Percentiles rank a stretch among this genome's conserved stretches.
These are phyloP conservation scores for Drosophila leonis DNA, from an alignment of 2,888 invertebrate genomes.

Conservation along the genomic window DNA sequence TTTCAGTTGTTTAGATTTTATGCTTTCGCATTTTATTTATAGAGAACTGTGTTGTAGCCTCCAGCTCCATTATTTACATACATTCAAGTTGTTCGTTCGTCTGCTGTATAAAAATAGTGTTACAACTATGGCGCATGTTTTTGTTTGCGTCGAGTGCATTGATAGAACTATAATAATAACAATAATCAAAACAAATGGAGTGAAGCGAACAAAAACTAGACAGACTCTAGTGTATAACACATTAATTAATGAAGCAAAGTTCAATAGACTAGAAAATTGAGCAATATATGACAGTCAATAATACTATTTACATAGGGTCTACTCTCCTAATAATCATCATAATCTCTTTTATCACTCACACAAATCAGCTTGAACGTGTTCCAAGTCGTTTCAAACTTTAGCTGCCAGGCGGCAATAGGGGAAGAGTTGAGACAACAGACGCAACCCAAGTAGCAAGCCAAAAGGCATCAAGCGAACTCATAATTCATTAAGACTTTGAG, in stretches of 20 bases:
- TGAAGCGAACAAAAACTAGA: neutral
- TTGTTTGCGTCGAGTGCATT: conserved; percentile 25
- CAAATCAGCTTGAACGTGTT: conserved; percentile 1
- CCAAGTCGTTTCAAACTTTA: conserved; percentile 40
- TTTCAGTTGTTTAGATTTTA: conserved; percentile 77
- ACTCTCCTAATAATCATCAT: conserved; percentile 18
- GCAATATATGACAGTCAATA: neutral
- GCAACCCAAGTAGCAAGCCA: conserved; percentile 4
- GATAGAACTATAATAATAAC: conserved; percentile 42
- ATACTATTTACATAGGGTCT: neutral
- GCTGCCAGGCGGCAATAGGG: conserved; percentile 31
- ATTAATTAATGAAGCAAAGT: conserved; percentile 2
- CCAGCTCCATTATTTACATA: conserved; percentile 39
- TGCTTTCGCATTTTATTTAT: conserved; percentile 73
- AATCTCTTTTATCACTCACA: conserved; percentile 27
- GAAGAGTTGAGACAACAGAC: conserved; percentile 16
- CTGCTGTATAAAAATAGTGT: conserved; percentile 29
- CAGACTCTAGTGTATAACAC: neutral
- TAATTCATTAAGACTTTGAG: conserved; percentile 77
- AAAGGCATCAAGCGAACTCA: conserved; percentile 45
- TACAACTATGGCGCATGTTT: conserved; percentile 21
- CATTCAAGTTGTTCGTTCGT: conserved; percentile 7
- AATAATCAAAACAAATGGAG: conserved; percentile 59
- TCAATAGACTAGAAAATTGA: neutral
- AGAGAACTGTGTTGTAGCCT: conserved; percentile 32